Percentiles rank a stretch among this genome's conserved stretches.
phyloP scores from a whole-genome alignment of 2,797 vertebrate genomes.

The Hypotaenidia philippensis region DNA sequence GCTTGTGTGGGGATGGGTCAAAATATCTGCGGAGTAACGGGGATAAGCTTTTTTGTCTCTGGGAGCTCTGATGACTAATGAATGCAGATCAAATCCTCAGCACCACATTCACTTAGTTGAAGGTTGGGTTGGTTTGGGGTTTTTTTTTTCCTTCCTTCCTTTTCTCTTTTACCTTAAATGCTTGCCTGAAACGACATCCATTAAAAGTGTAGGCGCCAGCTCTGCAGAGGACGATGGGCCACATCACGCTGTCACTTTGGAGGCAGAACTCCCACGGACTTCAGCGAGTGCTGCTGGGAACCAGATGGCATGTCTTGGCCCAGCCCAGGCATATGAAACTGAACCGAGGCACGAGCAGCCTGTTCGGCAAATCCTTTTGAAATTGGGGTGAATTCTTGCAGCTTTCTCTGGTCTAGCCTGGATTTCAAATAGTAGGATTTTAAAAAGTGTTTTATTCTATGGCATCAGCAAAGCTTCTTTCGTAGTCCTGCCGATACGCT shows the following conservation, averaged over 20 bases:
- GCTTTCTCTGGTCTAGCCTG: not conserved
- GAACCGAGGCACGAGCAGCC: not conserved
- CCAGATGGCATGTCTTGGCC: constrained; percentile 34
- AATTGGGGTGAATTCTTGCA: not conserved
- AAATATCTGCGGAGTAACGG: not conserved
- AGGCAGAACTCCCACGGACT: constrained; percentile 40
- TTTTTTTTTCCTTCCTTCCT: not conserved
- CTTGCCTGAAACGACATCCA: not conserved
- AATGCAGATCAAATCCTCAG: not conserved
- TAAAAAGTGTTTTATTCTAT: not conserved
- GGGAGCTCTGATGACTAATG: not conserved
- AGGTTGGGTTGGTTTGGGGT: too few relatives aligned
- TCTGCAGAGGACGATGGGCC: constrained; percentile 20
- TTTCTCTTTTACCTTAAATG: constrained; percentile 13
- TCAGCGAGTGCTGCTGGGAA: not conserved
- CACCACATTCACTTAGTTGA: not conserved
- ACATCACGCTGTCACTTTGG: not conserved
- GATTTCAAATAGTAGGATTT: not conserved
- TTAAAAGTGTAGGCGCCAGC: not conserved
- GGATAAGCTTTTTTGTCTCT: not conserved
- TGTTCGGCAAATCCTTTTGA: not conserved
- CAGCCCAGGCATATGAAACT: not conserved
- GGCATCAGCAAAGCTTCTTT: not conserved
- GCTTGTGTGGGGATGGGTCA: not conserved
- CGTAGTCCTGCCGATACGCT: accelerated